Conservation (phyloP, 2,888 invertebrate species). For the Meteorus colon region DNA sequence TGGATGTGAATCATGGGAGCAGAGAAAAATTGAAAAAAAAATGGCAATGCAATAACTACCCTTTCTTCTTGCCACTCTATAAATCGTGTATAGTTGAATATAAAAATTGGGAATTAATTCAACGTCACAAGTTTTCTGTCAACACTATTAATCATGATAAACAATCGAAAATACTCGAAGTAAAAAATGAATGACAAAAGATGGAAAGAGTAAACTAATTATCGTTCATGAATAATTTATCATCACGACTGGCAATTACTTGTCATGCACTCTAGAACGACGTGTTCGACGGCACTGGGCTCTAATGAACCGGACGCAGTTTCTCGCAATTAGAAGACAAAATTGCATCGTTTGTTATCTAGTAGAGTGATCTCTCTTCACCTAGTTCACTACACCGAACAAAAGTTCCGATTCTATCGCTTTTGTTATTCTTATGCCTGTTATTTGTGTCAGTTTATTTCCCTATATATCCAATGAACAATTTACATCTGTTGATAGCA, state of each 20-base stretch:
- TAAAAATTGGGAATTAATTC: not conserved
- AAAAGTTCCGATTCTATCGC: slow-evolving; percentile 3
- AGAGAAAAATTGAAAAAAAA: not conserved
- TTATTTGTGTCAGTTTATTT: slow-evolving; percentile 4
- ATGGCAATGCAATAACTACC: not conserved
- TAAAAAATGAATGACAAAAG: not conserved
- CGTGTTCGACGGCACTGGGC: slow-evolving; percentile 18
- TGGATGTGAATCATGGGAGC: not conserved
- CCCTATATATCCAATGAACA: not conserved
- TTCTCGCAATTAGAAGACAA: slow-evolving; percentile 39
- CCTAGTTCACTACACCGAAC: slow-evolving; percentile 8
- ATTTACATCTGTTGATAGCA: slow-evolving; percentile 9
- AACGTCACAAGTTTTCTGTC: not conserved
- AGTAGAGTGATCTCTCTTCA: slow-evolving; percentile 27
- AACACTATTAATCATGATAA: not conserved
- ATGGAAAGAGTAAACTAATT: slow-evolving; percentile 7
- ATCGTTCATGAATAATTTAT: slow-evolving; percentile 34
- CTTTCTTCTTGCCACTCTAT: not conserved
- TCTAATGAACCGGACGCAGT: slow-evolving; percentile 34
- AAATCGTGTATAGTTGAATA: not conserved
- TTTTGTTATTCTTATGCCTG: slow-evolving; percentile 20
- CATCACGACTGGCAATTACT: slow-evolving; percentile 30
- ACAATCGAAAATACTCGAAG: not conserved
- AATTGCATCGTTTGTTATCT: slow-evolving; percentile 35
- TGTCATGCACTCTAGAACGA: slow-evolving; percentile 26